Base-by-base conservation (phyloP, 2,113 vertebrate genomes). In the Eira barbara region DNA sequence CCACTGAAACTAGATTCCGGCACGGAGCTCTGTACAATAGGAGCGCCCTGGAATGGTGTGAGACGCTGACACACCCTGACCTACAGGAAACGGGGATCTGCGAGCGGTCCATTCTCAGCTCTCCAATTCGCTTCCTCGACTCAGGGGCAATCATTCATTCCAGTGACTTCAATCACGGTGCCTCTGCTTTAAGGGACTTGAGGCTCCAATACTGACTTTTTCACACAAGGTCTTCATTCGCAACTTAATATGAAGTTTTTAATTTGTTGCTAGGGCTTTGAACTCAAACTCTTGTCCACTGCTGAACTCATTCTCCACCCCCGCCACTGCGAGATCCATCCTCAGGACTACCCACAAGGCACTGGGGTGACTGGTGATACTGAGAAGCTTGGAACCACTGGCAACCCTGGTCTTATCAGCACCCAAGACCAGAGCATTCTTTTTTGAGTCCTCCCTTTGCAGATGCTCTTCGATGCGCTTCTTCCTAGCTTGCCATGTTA, bases 1-100 rank as follows among this genome's bases (percentile, higher is more conserved):
- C 2, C 0, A 9, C 79, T 81, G 20, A 12, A 45, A 65, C 9
- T 83, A 18, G 20, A 84, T 42, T 45, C 7, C 3, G n/a, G 55
- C 31, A 59, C 4, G 20, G 20, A 2, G 1, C 9, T 42, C 4
- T 49, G 6, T 9, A 55, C 25, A 1, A 8, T 0, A 39, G 10
- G 29, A 39, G n/a, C 8, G 2, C 36, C 27, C 0, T 1, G 34
- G 45, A 47, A 18, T 20, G 7, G 7, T 0, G 0, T 1, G n/a
- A 85, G 39, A 67, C 47, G 27, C 14, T 3, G 42, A 45, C 6
- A 42, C 7, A 25, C n/a, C 0, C 42, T 59, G 79, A 52, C 65
- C 31, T 80, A 23, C 29, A 85, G 61, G 73, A 79, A 90, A 49
- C 29, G 21, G 1, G 0, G 17, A 15, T 18, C 9, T 23, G 34